Evolutionary conservation across 2,888 invertebrate species (phyloP), one percentile per base, ranked within the genome.

Genomic region (Drosophila stalkeri): DNA sequence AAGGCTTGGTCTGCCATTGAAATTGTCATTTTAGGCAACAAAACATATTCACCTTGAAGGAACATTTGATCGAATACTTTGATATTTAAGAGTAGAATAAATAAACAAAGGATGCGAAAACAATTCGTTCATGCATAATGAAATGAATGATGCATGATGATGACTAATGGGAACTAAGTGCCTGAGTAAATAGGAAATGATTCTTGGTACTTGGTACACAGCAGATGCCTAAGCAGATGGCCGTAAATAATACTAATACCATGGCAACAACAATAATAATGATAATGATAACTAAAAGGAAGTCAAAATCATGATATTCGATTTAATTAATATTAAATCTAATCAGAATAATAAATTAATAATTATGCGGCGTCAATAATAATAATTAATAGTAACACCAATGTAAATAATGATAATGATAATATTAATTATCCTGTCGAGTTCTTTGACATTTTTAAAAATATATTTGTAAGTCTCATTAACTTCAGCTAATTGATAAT

Each of bases 21-120:
- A 16, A 18, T 55, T 39, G 27, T 12, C 27, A 43, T 14, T 14
- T 41, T 14, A 5, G 12, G 14, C 31, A 41, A 41, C 55, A 55
- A 31, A 31, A 55, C 14, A 0, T 18, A 31, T 56, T 56, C 18
- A 31, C 41, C 31, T 43, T 41, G 41, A 55, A 27, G 12, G 12
- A 27, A 27, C n/a, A 44, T 35, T 57, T 16, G 3, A 35, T 57
- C 23, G 35, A 56, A 18, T 33, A 55, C 39, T 20, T 56, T 18
- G n/a, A n/a, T 6, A 31, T 11, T 18, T n/a, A 9, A 56, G 31
- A 20, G 44, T 14, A 14, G n/a, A n/a, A 59, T n/a, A 20, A 20
- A 31, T 33, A 12, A 33, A 44, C 57, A 44, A 57, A 14, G 27
- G 23, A 46, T 46, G 5, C 8, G 5, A 59, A 37, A 23, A 7